Conservation (phyloP, 2,113 vertebrate genomes). For the Forbesichthys agassizii region DNA sequence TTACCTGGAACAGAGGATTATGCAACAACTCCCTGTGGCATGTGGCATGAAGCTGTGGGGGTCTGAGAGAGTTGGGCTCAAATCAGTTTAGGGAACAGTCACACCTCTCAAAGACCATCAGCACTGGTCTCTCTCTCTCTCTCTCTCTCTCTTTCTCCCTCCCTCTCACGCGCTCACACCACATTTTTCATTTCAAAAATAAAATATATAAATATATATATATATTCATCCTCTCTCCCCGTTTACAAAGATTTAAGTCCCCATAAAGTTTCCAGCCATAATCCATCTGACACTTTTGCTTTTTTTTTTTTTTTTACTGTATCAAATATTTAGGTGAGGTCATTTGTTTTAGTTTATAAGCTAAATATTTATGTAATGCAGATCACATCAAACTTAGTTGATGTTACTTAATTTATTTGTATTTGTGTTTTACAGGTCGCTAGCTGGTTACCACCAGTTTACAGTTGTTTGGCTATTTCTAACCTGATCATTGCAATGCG, state of each 20-base stretch:
- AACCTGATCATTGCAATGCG: too few species aligned
- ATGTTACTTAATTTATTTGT: too few species aligned
- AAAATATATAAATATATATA: slow-evolving; percentile 13
- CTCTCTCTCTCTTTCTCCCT: slow-evolving; percentile 5
- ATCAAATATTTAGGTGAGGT: neutral
- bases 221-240: slow-evolving; percentile 35
- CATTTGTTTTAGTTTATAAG: too few species aligned
- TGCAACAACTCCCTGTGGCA: slow-evolving; percentile 71
- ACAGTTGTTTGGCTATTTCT: too few species aligned
- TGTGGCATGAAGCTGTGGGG: slow-evolving; percentile 61
- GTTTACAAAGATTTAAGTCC: slow-evolving; percentile 35
- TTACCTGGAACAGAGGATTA: slow-evolving; percentile 81
- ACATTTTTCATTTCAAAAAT: slow-evolving; percentile 40
- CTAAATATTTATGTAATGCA: too few species aligned
- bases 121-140: slow-evolving; percentile 41
- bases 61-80: slow-evolving; percentile 63
- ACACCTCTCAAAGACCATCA: slow-evolving; percentile 60
- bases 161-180: slow-evolving; percentile 17
- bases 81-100: slow-evolving; percentile 76
- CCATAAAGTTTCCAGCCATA: slow-evolving; percentile 44
- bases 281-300: slow-evolving; percentile 44
- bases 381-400: too few species aligned
- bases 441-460: too few species aligned
- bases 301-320: slow-evolving; percentile 6
- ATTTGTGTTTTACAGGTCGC: too few species aligned